These are phyloP conservation scores for mouse (Mus musculus) DNA, from an alignment of 2,113 vertebrate species.

Conservation along the genomic window DNA sequence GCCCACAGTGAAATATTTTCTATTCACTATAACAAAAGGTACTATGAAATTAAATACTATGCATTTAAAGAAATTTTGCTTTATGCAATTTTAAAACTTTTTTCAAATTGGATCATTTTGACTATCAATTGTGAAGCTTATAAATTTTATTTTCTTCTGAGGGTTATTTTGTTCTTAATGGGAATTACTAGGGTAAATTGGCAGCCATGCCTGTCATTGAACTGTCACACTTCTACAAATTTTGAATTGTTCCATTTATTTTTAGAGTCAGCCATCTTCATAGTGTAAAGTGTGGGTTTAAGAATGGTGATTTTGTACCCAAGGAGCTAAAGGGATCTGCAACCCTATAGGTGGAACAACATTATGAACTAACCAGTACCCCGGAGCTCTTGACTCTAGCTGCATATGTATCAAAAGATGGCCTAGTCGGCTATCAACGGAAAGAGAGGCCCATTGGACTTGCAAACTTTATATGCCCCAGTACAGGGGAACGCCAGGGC, in stretches of 20 bases:
- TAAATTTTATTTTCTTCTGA: background rate
- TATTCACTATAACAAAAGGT: background rate
- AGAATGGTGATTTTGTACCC: background rate
- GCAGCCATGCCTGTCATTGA: background rate
- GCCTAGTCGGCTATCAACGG: too few relatives aligned
- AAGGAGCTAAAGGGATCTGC: too few relatives aligned
- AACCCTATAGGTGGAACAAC: too few relatives aligned
- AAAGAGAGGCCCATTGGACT: too few relatives aligned
- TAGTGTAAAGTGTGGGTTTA: background rate
- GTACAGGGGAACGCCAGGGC: too few relatives aligned
- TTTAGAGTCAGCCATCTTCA: background rate
- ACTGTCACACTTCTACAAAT: background rate
- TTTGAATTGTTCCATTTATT: background rate
- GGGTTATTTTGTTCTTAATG: background rate
- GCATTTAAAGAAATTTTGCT: background rate
- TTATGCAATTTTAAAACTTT: background rate
- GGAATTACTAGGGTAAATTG: background rate
- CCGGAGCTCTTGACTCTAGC: too few relatives aligned
- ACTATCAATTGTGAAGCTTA: background rate
- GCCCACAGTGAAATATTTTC: background rate
- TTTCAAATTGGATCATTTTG: conserved; percentile 16
- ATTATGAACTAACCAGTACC: too few relatives aligned
- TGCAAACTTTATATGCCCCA: too few relatives aligned
- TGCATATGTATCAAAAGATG: too few relatives aligned
- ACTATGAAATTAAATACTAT: background rate